phyloP scores from a whole-genome alignment of 2,888 invertebrate species.

The Metallyticus violacea region DNA sequence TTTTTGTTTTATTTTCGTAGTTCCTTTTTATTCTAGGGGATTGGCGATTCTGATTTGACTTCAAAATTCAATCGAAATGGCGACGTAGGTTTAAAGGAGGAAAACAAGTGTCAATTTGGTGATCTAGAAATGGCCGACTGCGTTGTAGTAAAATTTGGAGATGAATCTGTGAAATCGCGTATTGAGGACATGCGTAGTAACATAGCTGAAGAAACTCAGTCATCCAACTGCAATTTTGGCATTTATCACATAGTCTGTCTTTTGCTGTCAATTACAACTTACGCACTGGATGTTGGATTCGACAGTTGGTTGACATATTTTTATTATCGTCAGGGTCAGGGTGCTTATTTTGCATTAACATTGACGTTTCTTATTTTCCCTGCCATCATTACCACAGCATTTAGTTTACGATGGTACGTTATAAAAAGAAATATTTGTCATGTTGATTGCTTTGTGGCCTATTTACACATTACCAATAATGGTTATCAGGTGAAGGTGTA shows the following conservation, averaged over 20 bases:
- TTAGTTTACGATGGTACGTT: constrained; percentile 52
- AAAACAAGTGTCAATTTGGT: neutral
- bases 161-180: constrained; percentile 45
- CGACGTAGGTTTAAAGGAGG: too few relatives aligned
- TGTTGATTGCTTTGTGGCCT: too few relatives aligned
- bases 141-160: constrained; percentile 48
- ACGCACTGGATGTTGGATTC: constrained; percentile 47
- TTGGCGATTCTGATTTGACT: too few relatives aligned
- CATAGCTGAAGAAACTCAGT: constrained; percentile 18
- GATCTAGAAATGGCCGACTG: constrained; percentile 45
- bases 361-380: constrained; percentile 51
- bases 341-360: constrained; percentile 52
- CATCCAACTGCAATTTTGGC: constrained; percentile 22
- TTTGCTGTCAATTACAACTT: constrained; percentile 48
- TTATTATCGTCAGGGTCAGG: constrained; percentile 45
- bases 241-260: constrained; percentile 46
- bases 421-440: too few relatives aligned
- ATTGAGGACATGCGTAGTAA: constrained; percentile 40
- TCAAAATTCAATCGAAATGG: too few relatives aligned
- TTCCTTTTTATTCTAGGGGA: too few relatives aligned
- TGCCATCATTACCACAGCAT: constrained; percentile 51
- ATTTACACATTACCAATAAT: too few relatives aligned
- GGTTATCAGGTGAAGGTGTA: too few relatives aligned
- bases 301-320: constrained; percentile 47
- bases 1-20: too few relatives aligned